These are phyloP conservation scores for Poicephalus meyeri DNA, from an alignment of 2,113 vertebrate species.

Conservation along the genomic window DNA sequence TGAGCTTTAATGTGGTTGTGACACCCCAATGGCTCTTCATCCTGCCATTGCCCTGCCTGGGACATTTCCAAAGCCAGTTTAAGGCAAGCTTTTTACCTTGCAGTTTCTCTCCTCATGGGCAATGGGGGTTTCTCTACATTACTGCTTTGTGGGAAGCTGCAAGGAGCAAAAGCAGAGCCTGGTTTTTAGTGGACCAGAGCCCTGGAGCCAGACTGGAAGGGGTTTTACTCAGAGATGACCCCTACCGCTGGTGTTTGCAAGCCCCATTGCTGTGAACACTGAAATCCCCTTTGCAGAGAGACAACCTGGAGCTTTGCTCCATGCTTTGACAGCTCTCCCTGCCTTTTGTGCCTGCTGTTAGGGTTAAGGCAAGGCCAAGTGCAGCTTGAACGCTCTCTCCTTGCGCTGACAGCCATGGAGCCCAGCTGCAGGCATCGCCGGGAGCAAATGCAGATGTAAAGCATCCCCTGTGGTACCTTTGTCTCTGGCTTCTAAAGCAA, in stretches of 20 bases:
- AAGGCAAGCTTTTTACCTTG: neutral
- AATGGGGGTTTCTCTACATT: rapidly evolving
- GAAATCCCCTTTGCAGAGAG: neutral
- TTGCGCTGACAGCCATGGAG: neutral
- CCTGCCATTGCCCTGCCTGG: neutral
- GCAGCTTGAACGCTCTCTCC: neutral
- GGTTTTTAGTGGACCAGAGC: rapidly evolving
- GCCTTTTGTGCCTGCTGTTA: neutral
- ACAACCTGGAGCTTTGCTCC: neutral
- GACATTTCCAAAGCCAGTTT: neutral
- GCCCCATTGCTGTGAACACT: rapidly evolving
- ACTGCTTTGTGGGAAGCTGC: neutral
- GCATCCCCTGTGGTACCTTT: neutral
- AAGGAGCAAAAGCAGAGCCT: neutral
- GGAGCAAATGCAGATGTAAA: neutral
- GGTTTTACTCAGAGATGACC: neutral
- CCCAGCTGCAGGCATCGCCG: neutral
- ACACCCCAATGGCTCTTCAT: neutral
- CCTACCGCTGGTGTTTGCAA: rapidly evolving
- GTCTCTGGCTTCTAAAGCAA: neutral
- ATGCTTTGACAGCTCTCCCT: rapidly evolving
- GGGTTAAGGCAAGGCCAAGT: neutral
- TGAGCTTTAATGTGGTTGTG: neutral
- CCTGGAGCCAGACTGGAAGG: neutral
- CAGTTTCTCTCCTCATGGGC: neutral